phyloP scores from a whole-genome alignment of 2,113 vertebrate species.

The Anguilla rostrata region DNA sequence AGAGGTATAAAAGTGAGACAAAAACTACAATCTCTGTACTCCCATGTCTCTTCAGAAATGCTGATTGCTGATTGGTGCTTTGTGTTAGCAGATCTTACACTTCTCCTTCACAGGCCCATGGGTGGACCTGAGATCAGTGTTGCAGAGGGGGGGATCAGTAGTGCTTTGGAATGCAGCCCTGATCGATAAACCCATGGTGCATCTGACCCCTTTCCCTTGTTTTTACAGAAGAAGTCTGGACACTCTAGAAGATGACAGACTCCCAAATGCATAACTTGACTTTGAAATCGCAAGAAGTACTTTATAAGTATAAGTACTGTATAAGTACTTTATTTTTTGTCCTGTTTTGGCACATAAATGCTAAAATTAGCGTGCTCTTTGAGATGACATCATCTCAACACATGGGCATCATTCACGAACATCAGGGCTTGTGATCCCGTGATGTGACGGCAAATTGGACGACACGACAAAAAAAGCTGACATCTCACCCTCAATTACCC shows the following conservation, averaged over 20 bases:
- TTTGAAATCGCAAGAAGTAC: neutral
- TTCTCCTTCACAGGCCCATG: no score
- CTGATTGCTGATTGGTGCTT: neutral
- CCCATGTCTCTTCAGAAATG: neutral
- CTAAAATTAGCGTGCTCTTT: neutral
- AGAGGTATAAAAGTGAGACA: no score
- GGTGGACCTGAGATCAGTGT: no score
- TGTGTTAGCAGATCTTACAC: no score
- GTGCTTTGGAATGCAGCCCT: no score
- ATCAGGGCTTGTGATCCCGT: constrained; percentile 11
- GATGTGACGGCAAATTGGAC: constrained; percentile 30
- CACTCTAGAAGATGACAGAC: neutral
- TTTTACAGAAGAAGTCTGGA: no score
- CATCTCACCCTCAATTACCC: constrained; percentile 32
- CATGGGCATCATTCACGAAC: neutral
- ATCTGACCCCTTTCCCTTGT: no score
- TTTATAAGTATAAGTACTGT: neutral
- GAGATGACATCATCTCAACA: neutral
- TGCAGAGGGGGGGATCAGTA: no score
- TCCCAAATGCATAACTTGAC: neutral
- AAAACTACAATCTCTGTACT: neutral
- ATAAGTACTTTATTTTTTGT: neutral
- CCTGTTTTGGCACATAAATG: neutral
- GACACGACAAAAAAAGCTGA: constrained; percentile 30
- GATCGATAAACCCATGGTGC: no score